Evolutionary conservation across 2,113 vertebrate genomes (phyloP), one percentile per base, ranked within the genome.

Genomic region (Syrmaticus mikado): DNA sequence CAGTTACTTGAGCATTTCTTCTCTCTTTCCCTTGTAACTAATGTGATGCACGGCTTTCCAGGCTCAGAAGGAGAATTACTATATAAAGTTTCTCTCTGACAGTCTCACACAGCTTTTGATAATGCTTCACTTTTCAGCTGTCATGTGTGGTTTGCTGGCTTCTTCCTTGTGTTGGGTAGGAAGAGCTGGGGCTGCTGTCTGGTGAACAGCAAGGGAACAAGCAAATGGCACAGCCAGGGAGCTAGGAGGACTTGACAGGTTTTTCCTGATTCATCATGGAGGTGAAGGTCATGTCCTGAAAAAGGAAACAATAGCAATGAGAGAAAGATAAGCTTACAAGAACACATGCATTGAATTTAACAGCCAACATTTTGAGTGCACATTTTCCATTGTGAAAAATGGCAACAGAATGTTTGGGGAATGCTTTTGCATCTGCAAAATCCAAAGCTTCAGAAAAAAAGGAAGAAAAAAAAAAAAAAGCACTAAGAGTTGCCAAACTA

Each of bases 251-350:
- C 77, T 77, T 90, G 79, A 78, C 84, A 95, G 90, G 74, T 90
- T 79, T 88, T 60, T 71, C 58, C 78, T 67, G 90, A 88, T 87
- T 76, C 95, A 96, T 98, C 68, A 87, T 94, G 67, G 75, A 84
- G 50, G 41, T 81, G 82, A 97, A 96, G 83, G 80, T 96, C 81
- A 93, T 30, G 7, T 80, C 89, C 98, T 98, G 82, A 75, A 66
- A 94, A 87, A 74, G 28, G 83, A 80, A 85, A 79, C 70, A 92
- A 87, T 22, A 89, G 80, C 32, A 20, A 21, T 97, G 81, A 97
- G 73, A 82, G 66, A 91, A 83, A 73, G 92, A 32, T 58, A 66
- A 62, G 22, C 25, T 77, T 73, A 45, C 41, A 68, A 68, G 48
- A 58, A 72, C 53, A 76, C 7, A 62, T 17, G n/a, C 43, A 19